These are phyloP conservation scores for Typhlichthys eigenmanni DNA, from an alignment of 2,797 vertebrate species.

Conservation along the genomic window DNA sequence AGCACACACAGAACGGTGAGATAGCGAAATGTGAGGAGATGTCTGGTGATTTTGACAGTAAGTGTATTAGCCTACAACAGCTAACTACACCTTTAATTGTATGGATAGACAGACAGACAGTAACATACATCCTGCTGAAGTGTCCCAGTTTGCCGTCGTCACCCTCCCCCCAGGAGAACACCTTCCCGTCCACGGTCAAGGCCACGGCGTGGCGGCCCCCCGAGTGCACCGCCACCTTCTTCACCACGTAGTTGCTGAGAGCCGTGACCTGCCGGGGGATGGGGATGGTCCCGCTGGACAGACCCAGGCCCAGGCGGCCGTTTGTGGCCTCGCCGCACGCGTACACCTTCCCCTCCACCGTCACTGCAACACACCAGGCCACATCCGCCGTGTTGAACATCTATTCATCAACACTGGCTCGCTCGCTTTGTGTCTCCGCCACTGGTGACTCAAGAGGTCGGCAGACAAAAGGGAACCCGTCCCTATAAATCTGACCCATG, in stretches of 20 bases:
- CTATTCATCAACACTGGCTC: neutral
- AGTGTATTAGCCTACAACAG: no score
- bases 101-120: neutral
- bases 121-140: constrained; percentile 95
- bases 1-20: neutral
- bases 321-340: constrained; percentile 98
- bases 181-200: constrained; percentile 95
- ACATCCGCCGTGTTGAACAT: neutral
- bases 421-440: neutral
- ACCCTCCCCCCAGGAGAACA: constrained; percentile 98
- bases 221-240: constrained; percentile 98
- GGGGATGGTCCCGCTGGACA: constrained; percentile 95
- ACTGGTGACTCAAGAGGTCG: no score
- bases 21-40: neutral
- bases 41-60: no score
- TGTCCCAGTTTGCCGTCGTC: constrained; percentile 98
- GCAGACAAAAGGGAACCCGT: no score
- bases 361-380: constrained; percentile 76
- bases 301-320: constrained; percentile 90
- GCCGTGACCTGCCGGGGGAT: constrained; percentile 95
- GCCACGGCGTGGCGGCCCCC: constrained; percentile 97
- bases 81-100: no score
- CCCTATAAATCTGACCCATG: no score
- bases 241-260: constrained; percentile 96
- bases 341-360: constrained; percentile 96